phyloP scores from a whole-genome alignment of 2,113 vertebrate genomes.

The Brachyhypopomus gauderio region DNA sequence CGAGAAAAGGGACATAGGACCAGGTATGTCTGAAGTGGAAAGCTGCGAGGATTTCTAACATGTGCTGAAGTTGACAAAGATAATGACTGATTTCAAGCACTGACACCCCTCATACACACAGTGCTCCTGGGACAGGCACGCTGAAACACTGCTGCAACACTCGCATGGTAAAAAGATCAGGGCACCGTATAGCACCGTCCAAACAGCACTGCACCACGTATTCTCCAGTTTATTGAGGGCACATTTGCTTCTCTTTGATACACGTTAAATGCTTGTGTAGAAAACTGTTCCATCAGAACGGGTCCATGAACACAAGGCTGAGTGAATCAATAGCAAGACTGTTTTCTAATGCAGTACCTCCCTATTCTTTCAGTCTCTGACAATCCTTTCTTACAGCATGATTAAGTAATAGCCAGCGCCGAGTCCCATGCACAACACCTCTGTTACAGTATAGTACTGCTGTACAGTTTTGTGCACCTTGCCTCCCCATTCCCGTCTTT shows the following conservation, averaged over 20 bases:
- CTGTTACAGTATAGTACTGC: constrained; percentile 10
- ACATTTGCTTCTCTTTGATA: background rate
- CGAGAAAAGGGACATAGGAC: background rate
- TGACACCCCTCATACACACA: background rate
- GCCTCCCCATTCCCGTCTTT: constrained; percentile 7
- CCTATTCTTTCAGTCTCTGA: constrained; percentile 5
- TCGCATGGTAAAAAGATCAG: background rate
- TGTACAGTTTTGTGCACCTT: background rate
- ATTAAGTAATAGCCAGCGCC: constrained; percentile 23
- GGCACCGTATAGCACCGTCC: no score
- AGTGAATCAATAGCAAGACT: background rate
- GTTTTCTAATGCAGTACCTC: constrained; percentile 28
- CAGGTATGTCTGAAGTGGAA: background rate
- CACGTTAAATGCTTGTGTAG: background rate
- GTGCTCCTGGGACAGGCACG: background rate
- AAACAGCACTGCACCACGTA: background rate
- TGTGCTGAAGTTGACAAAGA: background rate
- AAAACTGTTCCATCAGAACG: background rate
- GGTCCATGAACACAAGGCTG: background rate
- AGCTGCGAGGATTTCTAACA: background rate
- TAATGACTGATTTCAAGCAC: background rate
- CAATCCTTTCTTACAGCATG: constrained; percentile 21
- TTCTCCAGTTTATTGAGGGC: background rate
- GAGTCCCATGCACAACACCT: constrained; percentile 8
- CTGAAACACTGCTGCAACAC: background rate